phyloP scores from a whole-genome alignment of 2,888 invertebrate genomes.

The Pyrocoelia pectoralis region DNA sequence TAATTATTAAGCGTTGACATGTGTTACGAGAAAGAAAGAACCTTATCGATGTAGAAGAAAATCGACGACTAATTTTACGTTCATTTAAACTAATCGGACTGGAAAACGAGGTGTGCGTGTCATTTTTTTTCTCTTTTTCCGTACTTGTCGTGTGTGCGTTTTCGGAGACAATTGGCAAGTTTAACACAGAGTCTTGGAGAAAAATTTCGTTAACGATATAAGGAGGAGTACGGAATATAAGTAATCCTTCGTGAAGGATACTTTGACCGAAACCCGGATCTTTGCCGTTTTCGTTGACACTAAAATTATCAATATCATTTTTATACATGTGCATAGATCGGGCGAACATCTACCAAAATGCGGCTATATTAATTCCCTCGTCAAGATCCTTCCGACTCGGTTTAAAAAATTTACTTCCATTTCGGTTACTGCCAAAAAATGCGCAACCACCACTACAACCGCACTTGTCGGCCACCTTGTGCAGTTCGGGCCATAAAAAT shows the following conservation, averaged over 20 bases:
- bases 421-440: slow-evolving; percentile 93
- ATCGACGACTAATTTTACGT: slow-evolving; percentile 63
- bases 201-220: slow-evolving; percentile 82
- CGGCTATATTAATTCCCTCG: slow-evolving; percentile 85
- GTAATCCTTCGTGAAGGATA: slow-evolving; percentile 83
- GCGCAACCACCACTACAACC: slow-evolving; percentile 95
- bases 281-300: slow-evolving; percentile 77
- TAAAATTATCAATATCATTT: too few species aligned
- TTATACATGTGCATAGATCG: not conserved
- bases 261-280: slow-evolving; percentile 96
- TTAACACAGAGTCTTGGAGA: slow-evolving; percentile 68
- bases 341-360: slow-evolving; percentile 65
- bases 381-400: slow-evolving; percentile 81
- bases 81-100: slow-evolving; percentile 58
- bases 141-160: slow-evolving; percentile 44
- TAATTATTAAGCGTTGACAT: not conserved
- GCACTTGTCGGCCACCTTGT: slow-evolving; percentile 73
- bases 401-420: slow-evolving; percentile 88
- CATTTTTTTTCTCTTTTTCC: slow-evolving; percentile 43
- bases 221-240: slow-evolving; percentile 91
- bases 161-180: slow-evolving; percentile 27
- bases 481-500: slow-evolving; percentile 89
- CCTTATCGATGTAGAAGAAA: slow-evolving; percentile 70
- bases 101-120: slow-evolving; percentile 49
- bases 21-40: slow-evolving; percentile 44